Evolutionary conservation across 2,888 invertebrate genomes (phyloP), one percentile per base, ranked within the genome.

Genomic region (Nineta flava): DNA sequence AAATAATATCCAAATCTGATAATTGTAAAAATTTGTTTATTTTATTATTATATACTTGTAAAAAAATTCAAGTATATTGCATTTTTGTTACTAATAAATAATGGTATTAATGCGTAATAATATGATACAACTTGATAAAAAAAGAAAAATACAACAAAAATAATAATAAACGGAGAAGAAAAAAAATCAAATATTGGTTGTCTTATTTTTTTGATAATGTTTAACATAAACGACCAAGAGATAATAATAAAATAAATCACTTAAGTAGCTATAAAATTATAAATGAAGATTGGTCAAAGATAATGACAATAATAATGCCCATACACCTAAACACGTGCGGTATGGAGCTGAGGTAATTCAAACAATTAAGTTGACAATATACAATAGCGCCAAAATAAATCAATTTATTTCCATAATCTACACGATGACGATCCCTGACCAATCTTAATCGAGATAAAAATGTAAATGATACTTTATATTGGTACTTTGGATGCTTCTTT

Each of bases 61-160:
- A 48, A 48, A 48, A 48, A 48, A 48, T 48, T 42, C 41, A 48
- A 42, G 41, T 42, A 31, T 42, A 42, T 34, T 47, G 42, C 17
- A 42, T 48, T 42, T 48, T 16, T 26, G 42, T 42, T 42, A 42
- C 43, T 42, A 48, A 48, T 48, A 48, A 48, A 48, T 48, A 48
- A 48, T 48, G 16, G 42, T 48, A 26, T 35, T 34, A 48, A 31
- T 42, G 41, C 16, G 17, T 48, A 42, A 31, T 42, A 41, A 48
- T 17, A 34, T 46, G 26, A 21, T 34, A 46, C 26, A 26, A 46
- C 26, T 19, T 26, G 26, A 26, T 46, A 34, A 19, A 46, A 21
- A 43, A 12, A 17, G 13, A 17, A 17, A 43, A 43, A 17, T 12
- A 9, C 9, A 43, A 43, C 13, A 19, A 17, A 26, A 26, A 26